Evolutionary conservation across 2,888 invertebrate species (phyloP).

Genomic region (Reticulitermes lucifugus): DNA sequence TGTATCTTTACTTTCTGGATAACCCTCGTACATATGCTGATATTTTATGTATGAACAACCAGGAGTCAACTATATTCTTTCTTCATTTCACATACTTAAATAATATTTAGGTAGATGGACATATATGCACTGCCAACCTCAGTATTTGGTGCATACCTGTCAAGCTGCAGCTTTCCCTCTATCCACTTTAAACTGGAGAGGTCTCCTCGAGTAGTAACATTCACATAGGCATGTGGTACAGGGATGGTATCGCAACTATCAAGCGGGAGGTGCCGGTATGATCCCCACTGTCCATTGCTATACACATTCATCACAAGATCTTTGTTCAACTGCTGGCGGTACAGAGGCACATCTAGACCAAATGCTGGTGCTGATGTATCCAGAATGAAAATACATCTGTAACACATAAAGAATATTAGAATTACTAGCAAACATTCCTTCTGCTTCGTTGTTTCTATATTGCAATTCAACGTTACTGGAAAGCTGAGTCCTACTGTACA

Average conservation of each 20-base stretch:
- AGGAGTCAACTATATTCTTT: no score
- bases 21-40: no score
- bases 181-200: slow-evolving; percentile 86
- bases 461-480: no score
- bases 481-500: no score
- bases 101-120: no score
- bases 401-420: not conserved
- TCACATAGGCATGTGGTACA: slow-evolving; percentile 78
- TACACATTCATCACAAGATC: slow-evolving; percentile 81
- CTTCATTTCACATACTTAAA: no score
- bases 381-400: slow-evolving; percentile 67
- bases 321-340: slow-evolving; percentile 62
- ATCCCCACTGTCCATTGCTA: slow-evolving; percentile 78
- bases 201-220: slow-evolving; percentile 85
- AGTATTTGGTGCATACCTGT: not conserved
- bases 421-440: not conserved
- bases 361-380: slow-evolving; percentile 73
- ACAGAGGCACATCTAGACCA: slow-evolving; percentile 72
- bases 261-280: slow-evolving; percentile 82
- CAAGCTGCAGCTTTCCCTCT: slow-evolving; percentile 71
- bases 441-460: no score
- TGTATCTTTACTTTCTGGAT: no score
- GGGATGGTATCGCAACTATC: slow-evolving; percentile 62
- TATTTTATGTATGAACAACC: no score
- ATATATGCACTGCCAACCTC: no score